Conservation (phyloP, 2,113 vertebrate genomes). For the Sakesphorus luctuosus region DNA sequence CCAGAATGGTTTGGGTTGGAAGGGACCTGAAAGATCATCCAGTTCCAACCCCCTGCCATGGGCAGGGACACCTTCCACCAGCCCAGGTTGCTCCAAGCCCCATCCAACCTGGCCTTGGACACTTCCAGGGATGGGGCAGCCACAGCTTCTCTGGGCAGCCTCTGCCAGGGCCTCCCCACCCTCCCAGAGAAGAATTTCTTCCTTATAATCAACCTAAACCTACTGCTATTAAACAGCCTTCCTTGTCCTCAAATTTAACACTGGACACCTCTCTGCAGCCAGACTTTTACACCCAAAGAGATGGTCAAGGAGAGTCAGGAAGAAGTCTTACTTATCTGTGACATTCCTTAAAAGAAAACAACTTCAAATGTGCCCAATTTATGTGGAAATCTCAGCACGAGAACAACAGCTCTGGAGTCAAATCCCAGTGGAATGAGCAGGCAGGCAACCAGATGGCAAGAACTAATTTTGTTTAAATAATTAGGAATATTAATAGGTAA, state of each 20-base stretch:
- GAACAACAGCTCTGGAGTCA: not conserved
- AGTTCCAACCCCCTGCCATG: not conserved
- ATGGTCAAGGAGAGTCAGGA: not conserved
- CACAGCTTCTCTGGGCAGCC: not conserved
- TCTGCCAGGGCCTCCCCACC: not conserved
- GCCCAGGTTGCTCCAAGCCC: not conserved
- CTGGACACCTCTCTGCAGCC: not conserved
- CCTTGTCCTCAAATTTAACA: not conserved
- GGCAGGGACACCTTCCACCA: not conserved
- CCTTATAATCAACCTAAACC: not conserved
- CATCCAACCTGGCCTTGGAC: rapidly evolving
- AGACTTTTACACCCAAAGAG: not conserved
- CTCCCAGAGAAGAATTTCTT: not conserved
- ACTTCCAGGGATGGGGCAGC: not conserved
- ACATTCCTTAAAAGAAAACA: not conserved
- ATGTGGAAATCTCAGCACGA: not conserved
- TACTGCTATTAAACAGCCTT: rapidly evolving
- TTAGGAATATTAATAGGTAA: conserved; percentile 50
- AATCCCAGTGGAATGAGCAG: not conserved
- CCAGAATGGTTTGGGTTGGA: not conserved
- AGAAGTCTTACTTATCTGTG: not conserved
- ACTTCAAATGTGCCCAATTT: not conserved
- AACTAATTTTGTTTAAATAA: conserved; percentile 52
- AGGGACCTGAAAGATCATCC: not conserved
- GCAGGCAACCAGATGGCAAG: conserved; percentile 36